A percentile compares a stretch with the other conserved stretches of the same genome.
Evolutionary conservation across 2,888 invertebrate genomes (phyloP).

Genomic region (Drosophila imparisetae): DNA sequence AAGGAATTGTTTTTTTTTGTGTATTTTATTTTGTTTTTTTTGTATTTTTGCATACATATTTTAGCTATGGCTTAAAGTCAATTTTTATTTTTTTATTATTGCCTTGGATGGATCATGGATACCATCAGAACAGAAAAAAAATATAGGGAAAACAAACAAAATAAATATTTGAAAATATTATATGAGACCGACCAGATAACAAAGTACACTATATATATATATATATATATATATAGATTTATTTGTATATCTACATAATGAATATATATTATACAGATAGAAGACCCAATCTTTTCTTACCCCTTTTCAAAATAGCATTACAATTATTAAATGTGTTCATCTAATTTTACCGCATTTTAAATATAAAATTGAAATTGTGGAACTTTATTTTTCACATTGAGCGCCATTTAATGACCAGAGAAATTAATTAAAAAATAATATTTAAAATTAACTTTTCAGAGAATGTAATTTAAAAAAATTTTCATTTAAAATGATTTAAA

Average conservation of each 20-base stretch:
- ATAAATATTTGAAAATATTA: neutral
- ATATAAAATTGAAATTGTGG: neutral
- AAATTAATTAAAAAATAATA: neutral
- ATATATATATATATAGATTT: neutral
- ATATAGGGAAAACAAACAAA: neutral
- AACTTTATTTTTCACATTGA: neutral
- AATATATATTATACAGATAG: no score
- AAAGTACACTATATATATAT: neutral
- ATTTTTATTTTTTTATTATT: neutral
- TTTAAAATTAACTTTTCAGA: neutral
- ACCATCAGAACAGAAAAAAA: neutral
- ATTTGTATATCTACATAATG: no score
- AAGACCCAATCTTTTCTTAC: no score
- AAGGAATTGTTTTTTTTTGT: constrained; percentile 13
- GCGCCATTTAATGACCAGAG: neutral
- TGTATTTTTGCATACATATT: neutral
- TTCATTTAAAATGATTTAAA: neutral
- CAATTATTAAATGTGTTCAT: no score
- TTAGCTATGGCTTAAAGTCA: neutral
- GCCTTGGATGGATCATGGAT: neutral
- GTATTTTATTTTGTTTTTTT: neutral
- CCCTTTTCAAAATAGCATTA: no score
- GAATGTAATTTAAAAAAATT: neutral
- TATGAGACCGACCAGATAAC: neutral
- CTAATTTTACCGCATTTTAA: neutral